Evolutionary conservation across 2,797 vertebrate species (phyloP).

Genomic region (Microhierax caerulescens): DNA sequence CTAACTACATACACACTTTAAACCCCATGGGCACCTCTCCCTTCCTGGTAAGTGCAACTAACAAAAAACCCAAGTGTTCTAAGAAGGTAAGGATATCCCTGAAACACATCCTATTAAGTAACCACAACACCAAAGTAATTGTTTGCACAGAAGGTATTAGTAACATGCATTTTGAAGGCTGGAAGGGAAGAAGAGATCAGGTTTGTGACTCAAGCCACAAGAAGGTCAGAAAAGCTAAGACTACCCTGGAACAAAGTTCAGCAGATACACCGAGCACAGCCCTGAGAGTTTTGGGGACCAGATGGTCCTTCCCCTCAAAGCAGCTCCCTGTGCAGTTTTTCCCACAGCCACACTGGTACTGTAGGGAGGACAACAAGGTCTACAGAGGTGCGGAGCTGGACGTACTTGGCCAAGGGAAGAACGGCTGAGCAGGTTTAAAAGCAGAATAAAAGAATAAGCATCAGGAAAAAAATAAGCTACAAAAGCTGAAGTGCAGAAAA

Average conservation of each 20-base stretch:
- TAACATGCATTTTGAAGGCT: background rate
- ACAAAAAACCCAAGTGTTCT: background rate
- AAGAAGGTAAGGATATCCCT: background rate
- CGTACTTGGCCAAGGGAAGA: background rate
- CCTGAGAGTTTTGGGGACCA: background rate
- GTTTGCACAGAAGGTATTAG: background rate
- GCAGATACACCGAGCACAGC: background rate
- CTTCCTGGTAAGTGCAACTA: background rate
- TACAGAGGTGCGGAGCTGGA: background rate
- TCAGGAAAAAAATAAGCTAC: background rate
- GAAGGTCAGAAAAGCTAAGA: background rate
- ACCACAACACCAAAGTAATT: background rate
- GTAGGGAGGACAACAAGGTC: background rate
- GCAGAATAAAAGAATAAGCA: background rate
- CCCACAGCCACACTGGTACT: background rate
- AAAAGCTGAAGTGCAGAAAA: background rate
- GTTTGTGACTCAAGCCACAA: background rate
- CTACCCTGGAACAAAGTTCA: background rate
- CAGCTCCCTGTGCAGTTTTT: background rate
- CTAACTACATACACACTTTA: background rate
- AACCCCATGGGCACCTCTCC: background rate
- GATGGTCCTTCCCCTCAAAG: background rate
- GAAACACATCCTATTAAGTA: background rate
- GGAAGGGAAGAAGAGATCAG: accelerated
- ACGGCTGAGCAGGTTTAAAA: background rate